A percentile compares a stretch with the other conserved stretches of the same genome.
phyloP scores from a whole-genome alignment of 1,140 invertebrate genomes.

The Brachionus rotundiformis region DNA sequence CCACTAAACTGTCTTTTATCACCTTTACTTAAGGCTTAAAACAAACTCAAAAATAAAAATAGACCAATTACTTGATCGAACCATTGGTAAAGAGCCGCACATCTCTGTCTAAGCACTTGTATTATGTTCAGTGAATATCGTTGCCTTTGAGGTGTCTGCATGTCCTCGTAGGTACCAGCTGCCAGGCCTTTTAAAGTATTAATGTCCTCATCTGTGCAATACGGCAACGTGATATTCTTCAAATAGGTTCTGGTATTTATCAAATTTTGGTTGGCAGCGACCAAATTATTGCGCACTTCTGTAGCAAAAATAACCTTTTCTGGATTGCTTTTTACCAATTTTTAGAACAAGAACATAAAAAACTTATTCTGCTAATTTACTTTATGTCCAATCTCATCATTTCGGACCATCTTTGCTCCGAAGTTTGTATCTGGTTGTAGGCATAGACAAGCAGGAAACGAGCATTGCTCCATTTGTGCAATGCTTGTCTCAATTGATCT shows the following conservation, averaged over 20 bases:
- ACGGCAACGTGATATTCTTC: slow-evolving; percentile 29
- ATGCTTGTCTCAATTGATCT: slow-evolving; percentile 46
- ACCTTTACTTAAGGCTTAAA: slow-evolving; percentile 1
- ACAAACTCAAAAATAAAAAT: background rate
- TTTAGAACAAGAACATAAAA: no score
- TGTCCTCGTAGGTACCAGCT: slow-evolving; percentile 34
- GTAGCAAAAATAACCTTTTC: slow-evolving; percentile 48
- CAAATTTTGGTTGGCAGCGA: slow-evolving; percentile 45
- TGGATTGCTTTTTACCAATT: no score
- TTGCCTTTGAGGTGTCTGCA: slow-evolving; percentile 20
- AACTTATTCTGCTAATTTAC: background rate
- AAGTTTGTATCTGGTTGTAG: slow-evolving; percentile 44
- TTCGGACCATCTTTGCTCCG: slow-evolving; percentile 45
- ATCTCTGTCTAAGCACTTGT: slow-evolving; percentile 36
- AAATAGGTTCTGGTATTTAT: slow-evolving; percentile 39
- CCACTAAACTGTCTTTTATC: slow-evolving; percentile 39
- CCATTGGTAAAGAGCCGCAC: slow-evolving; percentile 50
- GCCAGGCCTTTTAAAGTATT: slow-evolving; percentile 33
- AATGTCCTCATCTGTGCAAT: slow-evolving; percentile 40
- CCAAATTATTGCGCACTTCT: slow-evolving; percentile 50
- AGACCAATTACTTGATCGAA: slow-evolving; percentile 7
- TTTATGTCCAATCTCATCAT: slow-evolving; percentile 50
- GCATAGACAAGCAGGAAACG: slow-evolving; percentile 50
- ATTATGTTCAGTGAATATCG: slow-evolving; percentile 31
- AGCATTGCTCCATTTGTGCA: slow-evolving; percentile 51